phyloP scores from a whole-genome alignment of 2,888 invertebrate species.

The Panzeria rudis region DNA sequence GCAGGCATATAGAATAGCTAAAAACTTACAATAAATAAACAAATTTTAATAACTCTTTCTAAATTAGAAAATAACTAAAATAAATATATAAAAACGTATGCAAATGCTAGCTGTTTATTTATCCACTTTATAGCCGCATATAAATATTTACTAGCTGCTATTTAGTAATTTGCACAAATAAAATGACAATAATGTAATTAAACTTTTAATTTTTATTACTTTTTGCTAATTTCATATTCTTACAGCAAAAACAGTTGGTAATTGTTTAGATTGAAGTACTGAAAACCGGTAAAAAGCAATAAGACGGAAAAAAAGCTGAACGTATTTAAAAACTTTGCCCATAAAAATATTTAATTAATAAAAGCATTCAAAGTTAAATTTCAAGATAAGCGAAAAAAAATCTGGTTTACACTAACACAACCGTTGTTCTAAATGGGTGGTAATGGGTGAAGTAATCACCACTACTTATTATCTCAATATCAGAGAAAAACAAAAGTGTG shows the following conservation, averaged over 20 bases:
- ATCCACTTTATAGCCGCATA: neutral
- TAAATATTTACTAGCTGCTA: slow-evolving; percentile 2
- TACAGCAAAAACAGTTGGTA: slow-evolving; percentile 10
- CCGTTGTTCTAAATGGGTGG: slow-evolving; percentile 5
- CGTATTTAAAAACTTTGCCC: slow-evolving; percentile 57
- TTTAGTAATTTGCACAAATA: neutral
- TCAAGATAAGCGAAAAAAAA: slow-evolving; percentile 51
- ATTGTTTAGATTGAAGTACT: slow-evolving; percentile 19
- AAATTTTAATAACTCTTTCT: neutral
- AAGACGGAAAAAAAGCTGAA: neutral
- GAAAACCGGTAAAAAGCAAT: neutral
- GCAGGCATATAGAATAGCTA: too few species aligned
- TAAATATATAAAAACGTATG: neutral
- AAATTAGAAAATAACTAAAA: neutral
- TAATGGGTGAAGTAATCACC: slow-evolving; percentile 1
- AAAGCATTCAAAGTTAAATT: slow-evolving; percentile 53
- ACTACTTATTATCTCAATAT: neutral
- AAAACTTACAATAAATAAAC: too few species aligned
- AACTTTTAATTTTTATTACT: slow-evolving; percentile 56
- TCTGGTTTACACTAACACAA: neutral
- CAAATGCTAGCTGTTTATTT: neutral
- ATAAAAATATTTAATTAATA: slow-evolving; percentile 71
- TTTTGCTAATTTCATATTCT: slow-evolving; percentile 36
- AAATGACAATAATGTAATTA: slow-evolving; percentile 41
- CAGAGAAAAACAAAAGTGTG: neutral